Evolutionary conservation across 2,888 invertebrate genomes (phyloP).

Genomic region (Caenorhabditis sinica): DNA sequence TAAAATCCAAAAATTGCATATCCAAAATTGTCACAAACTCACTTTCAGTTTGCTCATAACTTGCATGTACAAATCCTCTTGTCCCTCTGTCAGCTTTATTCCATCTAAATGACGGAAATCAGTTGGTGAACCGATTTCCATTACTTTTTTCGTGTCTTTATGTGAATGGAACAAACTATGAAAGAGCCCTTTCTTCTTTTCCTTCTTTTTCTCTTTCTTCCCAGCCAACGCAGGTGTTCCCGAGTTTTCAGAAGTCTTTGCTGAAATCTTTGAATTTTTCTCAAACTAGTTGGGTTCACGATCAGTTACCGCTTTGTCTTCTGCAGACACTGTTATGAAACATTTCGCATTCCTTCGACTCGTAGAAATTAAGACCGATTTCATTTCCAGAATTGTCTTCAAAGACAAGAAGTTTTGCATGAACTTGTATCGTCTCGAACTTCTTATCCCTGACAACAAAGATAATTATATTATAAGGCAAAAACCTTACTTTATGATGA

Average conservation of each 20-base stretch:
- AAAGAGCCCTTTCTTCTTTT: conserved; percentile 29
- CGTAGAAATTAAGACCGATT: conserved; percentile 46
- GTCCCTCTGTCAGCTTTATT: conserved; percentile 40
- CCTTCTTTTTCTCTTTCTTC: conserved; percentile 36
- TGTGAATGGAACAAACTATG: conserved; percentile 22
- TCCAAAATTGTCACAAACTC: background rate
- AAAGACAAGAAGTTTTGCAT: conserved; percentile 42
- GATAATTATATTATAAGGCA: background rate
- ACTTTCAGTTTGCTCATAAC: conserved; percentile 52
- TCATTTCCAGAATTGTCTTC: conserved; percentile 2
- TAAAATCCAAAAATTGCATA: background rate
- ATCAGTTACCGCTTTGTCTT: conserved; percentile 32
- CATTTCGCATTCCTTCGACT: conserved; percentile 42
- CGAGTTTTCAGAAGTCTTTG: conserved; percentile 4
- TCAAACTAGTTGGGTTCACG: background rate
- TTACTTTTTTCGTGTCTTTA: conserved; percentile 24
- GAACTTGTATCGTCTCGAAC: conserved; percentile 40
- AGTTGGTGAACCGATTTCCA: conserved; percentile 51
- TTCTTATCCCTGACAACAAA: conserved; percentile 33
- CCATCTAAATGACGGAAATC: conserved; percentile 50
- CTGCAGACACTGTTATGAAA: conserved; percentile 52
- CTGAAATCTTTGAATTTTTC: background rate
- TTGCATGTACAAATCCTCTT: conserved; percentile 46
- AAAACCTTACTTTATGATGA: conserved; percentile 29
- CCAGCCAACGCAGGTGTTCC: background rate